Percentiles rank a stretch among this genome's conserved stretches.
These are phyloP conservation scores for Lemur catta DNA, from an alignment of 2,797 vertebrate genomes.

Conservation along the genomic window DNA sequence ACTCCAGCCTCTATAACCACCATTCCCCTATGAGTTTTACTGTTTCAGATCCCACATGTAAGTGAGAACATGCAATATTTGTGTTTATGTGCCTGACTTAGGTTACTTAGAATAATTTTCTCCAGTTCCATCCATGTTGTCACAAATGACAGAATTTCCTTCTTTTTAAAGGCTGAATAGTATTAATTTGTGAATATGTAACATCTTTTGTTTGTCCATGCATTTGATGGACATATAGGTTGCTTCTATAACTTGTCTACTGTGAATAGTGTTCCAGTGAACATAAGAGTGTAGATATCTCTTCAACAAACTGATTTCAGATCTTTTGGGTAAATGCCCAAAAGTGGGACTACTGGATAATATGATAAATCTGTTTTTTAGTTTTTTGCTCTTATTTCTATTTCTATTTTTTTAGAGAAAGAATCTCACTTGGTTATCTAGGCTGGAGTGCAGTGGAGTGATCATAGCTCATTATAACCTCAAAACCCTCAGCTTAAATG, in stretches of 20 bases:
- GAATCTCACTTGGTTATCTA: background rate
- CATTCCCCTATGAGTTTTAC: background rate
- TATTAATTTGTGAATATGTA: background rate
- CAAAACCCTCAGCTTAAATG: background rate
- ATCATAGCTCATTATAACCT: background rate
- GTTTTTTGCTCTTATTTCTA: background rate
- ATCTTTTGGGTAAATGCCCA: background rate
- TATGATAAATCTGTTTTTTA: background rate
- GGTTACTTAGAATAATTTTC: background rate
- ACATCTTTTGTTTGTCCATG: background rate
- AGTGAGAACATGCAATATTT: background rate
- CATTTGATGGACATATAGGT: background rate
- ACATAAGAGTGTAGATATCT: background rate
- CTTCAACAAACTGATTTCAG: background rate
- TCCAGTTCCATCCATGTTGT: background rate
- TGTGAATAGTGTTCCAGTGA: background rate
- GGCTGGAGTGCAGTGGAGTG: background rate
- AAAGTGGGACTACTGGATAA: background rate
- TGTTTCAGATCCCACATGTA: background rate
- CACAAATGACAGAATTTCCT: background rate
- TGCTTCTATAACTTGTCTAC: background rate
- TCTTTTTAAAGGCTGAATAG: background rate
- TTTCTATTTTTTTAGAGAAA: background rate
- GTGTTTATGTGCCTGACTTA: background rate
- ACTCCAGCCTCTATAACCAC: too few species aligned